These are phyloP conservation scores for Lepus townsendii DNA, from an alignment of 2,797 vertebrate species.

Conservation along the genomic window DNA sequence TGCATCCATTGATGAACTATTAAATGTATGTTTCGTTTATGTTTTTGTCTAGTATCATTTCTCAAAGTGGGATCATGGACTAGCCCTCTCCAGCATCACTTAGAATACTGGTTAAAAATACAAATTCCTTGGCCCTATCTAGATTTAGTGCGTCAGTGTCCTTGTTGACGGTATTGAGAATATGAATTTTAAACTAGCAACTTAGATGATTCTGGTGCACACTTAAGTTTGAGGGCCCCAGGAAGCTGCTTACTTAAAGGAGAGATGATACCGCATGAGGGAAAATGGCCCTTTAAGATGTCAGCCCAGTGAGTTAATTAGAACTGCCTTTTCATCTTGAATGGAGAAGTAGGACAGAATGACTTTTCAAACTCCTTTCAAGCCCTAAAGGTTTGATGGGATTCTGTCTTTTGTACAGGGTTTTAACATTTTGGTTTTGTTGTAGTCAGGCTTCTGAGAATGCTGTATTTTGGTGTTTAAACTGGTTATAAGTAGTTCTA, in stretches of 20 bases:
- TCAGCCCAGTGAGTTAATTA: neutral
- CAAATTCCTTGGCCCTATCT: neutral
- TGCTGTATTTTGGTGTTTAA: constrained; percentile 39
- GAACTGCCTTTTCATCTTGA: constrained; percentile 18
- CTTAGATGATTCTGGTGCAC: neutral
- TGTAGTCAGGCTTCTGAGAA: constrained; percentile 9
- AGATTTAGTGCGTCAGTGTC: neutral
- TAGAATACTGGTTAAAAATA: neutral
- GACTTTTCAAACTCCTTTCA: neutral
- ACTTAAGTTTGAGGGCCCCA: neutral
- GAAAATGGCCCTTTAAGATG: neutral
- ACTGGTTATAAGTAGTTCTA: constrained; percentile 17
- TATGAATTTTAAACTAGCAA: constrained; percentile 39
- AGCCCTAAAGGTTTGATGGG: neutral
- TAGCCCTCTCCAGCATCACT: neutral
- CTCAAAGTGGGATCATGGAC: neutral
- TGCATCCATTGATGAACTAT: neutral
- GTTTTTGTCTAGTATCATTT: neutral
- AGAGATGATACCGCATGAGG: neutral
- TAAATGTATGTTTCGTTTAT: neutral
- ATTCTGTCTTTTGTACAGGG: neutral
- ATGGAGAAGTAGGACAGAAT: neutral
- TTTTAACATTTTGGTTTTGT: neutral
- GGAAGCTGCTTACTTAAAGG: neutral
- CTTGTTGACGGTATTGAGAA: neutral